These are phyloP conservation scores for Solea senegalensis DNA, from an alignment of 2,113 vertebrate species.

Conservation along the genomic window DNA sequence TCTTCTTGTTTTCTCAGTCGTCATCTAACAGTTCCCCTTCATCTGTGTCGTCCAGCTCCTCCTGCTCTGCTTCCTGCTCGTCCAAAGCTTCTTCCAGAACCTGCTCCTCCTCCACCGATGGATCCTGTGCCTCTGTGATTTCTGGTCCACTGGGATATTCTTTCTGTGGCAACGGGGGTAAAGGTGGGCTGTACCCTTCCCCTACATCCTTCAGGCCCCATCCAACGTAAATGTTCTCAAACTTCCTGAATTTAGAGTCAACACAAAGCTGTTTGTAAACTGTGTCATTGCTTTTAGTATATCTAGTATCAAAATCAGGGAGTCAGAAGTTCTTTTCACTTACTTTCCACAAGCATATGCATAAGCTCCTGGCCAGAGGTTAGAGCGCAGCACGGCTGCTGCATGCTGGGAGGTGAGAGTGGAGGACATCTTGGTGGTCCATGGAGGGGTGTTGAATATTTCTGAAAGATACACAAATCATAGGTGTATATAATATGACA, in stretches of 20 bases:
- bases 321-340: conserved; percentile 38
- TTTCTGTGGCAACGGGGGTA: conserved; percentile 72
- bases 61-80: conserved; percentile 72
- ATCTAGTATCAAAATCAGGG: background rate
- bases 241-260: conserved; percentile 46
- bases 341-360: conserved; percentile 89
- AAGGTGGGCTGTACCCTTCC: conserved; percentile 79
- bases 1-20: conserved; percentile 31
- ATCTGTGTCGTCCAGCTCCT: conserved; percentile 80
- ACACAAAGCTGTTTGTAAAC: background rate
- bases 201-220: conserved; percentile 91
- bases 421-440: conserved; percentile 86
- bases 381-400: conserved; percentile 87
- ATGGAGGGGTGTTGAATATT: conserved; percentile 84
- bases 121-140: conserved; percentile 85
- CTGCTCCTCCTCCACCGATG: conserved; percentile 87
- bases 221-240: conserved; percentile 93
- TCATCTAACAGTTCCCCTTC: conserved; percentile 79
- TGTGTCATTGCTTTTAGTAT: background rate
- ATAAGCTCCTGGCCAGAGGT: conserved; percentile 93
- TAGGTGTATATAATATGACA: too few species aligned
- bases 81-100: conserved; percentile 81
- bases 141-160: conserved; percentile 87
- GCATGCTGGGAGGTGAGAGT: conserved; percentile 85
- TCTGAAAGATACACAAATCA: conserved; percentile 71